Evolutionary conservation across 2,113 vertebrate species (phyloP), one percentile per base, ranked within the genome.

Genomic region (Isurus oxyrinchus): DNA sequence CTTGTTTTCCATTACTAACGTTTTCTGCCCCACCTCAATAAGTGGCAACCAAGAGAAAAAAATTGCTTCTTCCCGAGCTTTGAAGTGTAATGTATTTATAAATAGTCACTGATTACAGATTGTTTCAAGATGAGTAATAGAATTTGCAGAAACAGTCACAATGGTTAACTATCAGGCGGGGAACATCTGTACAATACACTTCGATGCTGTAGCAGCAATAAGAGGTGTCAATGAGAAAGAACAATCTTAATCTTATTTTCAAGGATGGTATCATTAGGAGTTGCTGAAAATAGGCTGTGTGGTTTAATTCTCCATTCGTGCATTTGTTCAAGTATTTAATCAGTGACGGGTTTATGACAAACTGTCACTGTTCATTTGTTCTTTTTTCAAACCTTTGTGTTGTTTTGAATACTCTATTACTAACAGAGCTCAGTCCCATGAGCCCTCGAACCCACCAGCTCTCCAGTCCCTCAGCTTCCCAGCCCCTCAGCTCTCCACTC

Each of bases 161-260:
- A n/a, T 94, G n/a, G 90, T 93, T 93, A 93, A 93, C 57, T 93
- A 93, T 93, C 90, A 63, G 90, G 90, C 90, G 61, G 90, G 90
- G 59, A 94, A 94, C 90, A 94, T 66, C 90, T 94, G 90, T 63
- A 94, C 90, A 94, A 94, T 94, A n/a, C 90, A 94, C 66, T 94
- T 94, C 66, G 90, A 63, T 94, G 35, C 35, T 63, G 90, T n/a
- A 94, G 57, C 40, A 66, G 59, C 90, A 44, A 94, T 40, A 94
- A 94, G 21, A 94, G 90, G 90, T 94, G 90, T 94, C 90, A 94
- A 66, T 94, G 59, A 40, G 44, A 94, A 44, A 63, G 90, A 66
- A 94, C 90, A 66, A 94, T 94, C 59, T 66, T 94, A 16, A 94
- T n/a, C n/a, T 94, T n/a, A 94, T 63, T 63, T 66, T 63, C 59